Base-by-base conservation (phyloP, 2,797 vertebrate genomes). In the Manis pentadactyla region DNA sequence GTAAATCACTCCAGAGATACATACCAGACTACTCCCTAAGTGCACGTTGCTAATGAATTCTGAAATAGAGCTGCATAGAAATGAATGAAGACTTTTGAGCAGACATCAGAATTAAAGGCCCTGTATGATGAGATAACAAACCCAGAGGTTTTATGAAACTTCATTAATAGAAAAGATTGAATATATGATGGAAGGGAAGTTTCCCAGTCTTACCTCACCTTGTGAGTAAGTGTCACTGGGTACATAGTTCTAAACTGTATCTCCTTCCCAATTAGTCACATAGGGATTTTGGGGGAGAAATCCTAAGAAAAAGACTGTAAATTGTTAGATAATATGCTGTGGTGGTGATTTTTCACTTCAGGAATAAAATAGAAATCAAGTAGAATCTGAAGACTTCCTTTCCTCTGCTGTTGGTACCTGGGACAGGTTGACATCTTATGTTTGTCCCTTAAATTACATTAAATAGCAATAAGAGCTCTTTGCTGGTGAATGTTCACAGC, bases 11-110 rank as follows among this genome's bases (percentile, higher is more conserved):
- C 18, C 29, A 42, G 75, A 92, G 27, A 87, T 78, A 5, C 6
- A 81, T 84, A 55, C 19, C 19, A 83, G 89, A 64, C 59, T 84
- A 46, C 18, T 66, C 23, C 82, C 13, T 90, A 90, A 49, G 15
- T 85, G 64, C 46, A 78, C 3, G 6, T 95, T 73, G 64, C 68
- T 97, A 69, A 87, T 85, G 89, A 95, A 88, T 97, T 96, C 74
- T 90, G 37, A 85, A 63, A 34, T 88, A 86, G 3, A 94, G 84
- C 59, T 90, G 19, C n/a, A 27, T 87, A 63, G 13, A 94, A 96
- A 63, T 68, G 39, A 69, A 64, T 75, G 46, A 92, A 93, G 49
- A 66, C 12, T 87, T 90, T 59, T 21, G 29, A 34, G 11, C 29
- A 88, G 23, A 84, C 21, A 84, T 61, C 55, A 96, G 83, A 93